Percentiles rank a stretch among this genome's conserved stretches.
phyloP scores from a whole-genome alignment of 2,113 vertebrate species.

The Haemorhous mexicanus region DNA sequence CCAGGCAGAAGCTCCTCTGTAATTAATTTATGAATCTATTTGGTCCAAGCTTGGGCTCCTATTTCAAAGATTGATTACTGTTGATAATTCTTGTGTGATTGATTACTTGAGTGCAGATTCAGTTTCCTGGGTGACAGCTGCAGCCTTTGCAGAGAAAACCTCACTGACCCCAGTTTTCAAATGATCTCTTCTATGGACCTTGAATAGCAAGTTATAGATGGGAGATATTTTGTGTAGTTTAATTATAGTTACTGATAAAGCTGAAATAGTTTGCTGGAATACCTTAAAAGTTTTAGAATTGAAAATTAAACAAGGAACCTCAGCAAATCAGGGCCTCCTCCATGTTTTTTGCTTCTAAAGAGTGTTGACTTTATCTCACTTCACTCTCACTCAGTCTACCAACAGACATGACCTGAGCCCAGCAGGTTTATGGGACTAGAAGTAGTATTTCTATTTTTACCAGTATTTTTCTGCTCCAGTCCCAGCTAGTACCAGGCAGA shows the following conservation, averaged over 20 bases:
- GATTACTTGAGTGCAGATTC: constrained; percentile 1
- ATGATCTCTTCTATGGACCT: neutral
- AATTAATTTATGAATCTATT: neutral
- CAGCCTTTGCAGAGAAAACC: constrained; percentile 6
- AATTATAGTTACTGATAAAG: neutral
- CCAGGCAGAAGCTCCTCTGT: neutral
- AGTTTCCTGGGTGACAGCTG: constrained; percentile 32
- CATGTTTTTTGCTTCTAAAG: neutral
- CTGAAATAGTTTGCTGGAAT: neutral
- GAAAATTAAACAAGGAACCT: neutral
- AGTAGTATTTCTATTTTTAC: neutral
- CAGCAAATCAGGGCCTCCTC: neutral
- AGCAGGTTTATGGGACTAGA: neutral
- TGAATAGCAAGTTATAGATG: neutral
- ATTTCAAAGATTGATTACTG: neutral
- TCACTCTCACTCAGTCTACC: neutral
- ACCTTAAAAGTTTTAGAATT: neutral
- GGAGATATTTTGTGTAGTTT: neutral
- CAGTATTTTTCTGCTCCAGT: neutral
- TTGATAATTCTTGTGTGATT: neutral
- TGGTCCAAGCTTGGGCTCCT: neutral
- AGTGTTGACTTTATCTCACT: neutral
- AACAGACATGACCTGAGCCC: neutral
- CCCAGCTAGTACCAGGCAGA: neutral
- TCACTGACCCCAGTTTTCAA: neutral